Evolutionary conservation across 2,888 invertebrate species (phyloP), one percentile per base, ranked within the genome.

Genomic region (Philaethria dido): DNA sequence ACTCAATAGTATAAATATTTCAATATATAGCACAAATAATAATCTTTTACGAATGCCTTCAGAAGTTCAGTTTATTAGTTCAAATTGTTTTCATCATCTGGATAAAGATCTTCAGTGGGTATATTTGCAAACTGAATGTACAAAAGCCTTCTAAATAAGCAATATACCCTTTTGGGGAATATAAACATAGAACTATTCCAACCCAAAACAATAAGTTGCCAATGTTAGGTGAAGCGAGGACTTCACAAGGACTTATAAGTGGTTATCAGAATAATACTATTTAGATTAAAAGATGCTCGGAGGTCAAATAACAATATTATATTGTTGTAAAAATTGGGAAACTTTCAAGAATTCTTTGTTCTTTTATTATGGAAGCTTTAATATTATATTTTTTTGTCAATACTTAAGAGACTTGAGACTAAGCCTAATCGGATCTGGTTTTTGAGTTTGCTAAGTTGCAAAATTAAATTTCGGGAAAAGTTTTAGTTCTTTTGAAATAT

Each of bases 131-230:
- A 68, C 61, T 68, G 62, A 71, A 66, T 64, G 59, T 64, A 64
- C 66, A 69, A 72, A 68, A 66, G 72, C 65, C 66, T 61, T 69
- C 55, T 47, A 62, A 72, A 69, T 62, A 66, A 72, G 68, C 65
- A 68, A 52, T 66, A 63, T 69, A 68, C 66, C 69, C 68, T 71
- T 71, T 71, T 69, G 70, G 68, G 63, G 60, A 62, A 63, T 61
- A 68, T 68, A 69, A 65, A 62, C 60, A 52, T 29, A 68, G 69
- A 68, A 66, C 62, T 70, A 68, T 72, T 68, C 62, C 50, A 66
- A 66, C 69, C 68, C 68, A 64, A 71, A 69, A 71, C 71, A 73
- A 73, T 71, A 68, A 73, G 65, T 69, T 47, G 36, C 50, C 57
- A 63, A 71, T 42, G 69, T 64, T 57, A 54, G 68, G 70, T 66